Percentiles rank a stretch among this genome's conserved stretches.
These are phyloP conservation scores for Drosophila bipectinata DNA, from an alignment of 1,140 invertebrate genomes.

Conservation along the genomic window DNA sequence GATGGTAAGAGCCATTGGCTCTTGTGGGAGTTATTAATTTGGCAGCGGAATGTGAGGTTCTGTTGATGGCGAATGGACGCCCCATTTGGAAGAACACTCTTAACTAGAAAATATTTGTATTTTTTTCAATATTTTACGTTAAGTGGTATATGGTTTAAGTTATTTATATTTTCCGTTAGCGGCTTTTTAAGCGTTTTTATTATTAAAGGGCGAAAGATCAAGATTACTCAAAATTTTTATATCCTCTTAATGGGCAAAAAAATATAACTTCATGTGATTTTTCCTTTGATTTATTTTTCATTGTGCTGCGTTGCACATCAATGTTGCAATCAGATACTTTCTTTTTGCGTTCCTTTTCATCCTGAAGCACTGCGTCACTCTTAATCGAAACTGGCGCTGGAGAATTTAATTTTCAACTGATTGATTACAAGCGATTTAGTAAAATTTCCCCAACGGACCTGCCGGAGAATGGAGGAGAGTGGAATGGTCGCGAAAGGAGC, in stretches of 20 bases:
- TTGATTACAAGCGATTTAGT: slow-evolving; percentile 77
- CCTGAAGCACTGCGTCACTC: slow-evolving; percentile 52
- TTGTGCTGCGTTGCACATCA: not conserved
- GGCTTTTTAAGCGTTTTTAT: too few relatives aligned
- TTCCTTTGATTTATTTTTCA: not conserved
- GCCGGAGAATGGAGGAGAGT: not conserved
- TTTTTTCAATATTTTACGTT: too few relatives aligned
- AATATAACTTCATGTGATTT: not conserved
- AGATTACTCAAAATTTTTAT: not conserved
- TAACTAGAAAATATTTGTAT: not conserved
- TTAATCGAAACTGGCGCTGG: slow-evolving; percentile 66
- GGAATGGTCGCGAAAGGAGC: slow-evolving; percentile 11
- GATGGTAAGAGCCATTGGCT: slow-evolving; percentile 29
- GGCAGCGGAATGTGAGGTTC: slow-evolving; percentile 21
- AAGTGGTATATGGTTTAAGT: too few relatives aligned
- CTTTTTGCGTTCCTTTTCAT: not conserved
- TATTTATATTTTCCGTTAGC: too few relatives aligned
- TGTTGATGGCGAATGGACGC: slow-evolving; percentile 34
- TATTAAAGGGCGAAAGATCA: not conserved
- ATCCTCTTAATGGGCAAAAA: not conserved
- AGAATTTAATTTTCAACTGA: slow-evolving; percentile 81
- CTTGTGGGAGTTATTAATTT: slow-evolving; percentile 62
- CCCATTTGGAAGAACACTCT: slow-evolving; percentile 9
- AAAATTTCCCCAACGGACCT: slow-evolving; percentile 63
- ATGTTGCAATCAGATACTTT: slow-evolving; percentile 1